Percentiles rank a stretch among this genome's conserved stretches.
Evolutionary conservation across 2,113 vertebrate species (phyloP).

Genomic region (Xiphophorus hellerii): DNA sequence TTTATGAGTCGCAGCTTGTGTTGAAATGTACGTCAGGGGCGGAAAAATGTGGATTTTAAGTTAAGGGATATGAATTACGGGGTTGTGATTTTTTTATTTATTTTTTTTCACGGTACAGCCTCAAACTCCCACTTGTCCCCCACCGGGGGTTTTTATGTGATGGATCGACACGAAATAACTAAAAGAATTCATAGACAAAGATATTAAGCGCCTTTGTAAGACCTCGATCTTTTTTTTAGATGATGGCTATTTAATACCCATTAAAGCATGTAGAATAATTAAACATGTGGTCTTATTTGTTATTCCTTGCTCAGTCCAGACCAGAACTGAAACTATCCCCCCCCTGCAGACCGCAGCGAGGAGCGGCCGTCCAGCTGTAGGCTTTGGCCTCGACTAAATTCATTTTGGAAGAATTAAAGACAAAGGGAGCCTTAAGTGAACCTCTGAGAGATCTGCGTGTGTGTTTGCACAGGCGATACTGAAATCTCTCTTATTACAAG

Average conservation of each 20-base stretch:
- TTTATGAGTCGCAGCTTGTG: background rate
- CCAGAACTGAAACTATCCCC: slow-evolving; percentile 16
- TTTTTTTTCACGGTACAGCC: too few relatives aligned
- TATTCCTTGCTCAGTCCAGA: slow-evolving; percentile 15
- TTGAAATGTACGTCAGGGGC: background rate
- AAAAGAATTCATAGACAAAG: too few relatives aligned
- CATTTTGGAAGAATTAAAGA: slow-evolving; percentile 17
- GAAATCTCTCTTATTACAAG: slow-evolving; percentile 4
- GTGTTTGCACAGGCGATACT: slow-evolving; percentile 26
- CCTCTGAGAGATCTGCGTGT: background rate
- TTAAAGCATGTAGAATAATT: background rate
- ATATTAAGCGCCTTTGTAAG: too few relatives aligned
- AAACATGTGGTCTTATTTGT: background rate
- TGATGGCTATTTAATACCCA: background rate
- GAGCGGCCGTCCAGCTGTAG: slow-evolving; percentile 12
- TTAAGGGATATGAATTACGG: too few relatives aligned
- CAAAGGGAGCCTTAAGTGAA: slow-evolving; percentile 7
- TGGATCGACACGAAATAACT: too few relatives aligned
- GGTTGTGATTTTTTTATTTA: too few relatives aligned
- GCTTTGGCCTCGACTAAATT: slow-evolving; percentile 27
- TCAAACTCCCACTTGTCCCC: too few relatives aligned
- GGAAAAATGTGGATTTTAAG: background rate
- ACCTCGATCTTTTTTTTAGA: background rate
- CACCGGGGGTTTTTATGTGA: too few relatives aligned
- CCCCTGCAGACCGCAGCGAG: background rate